These are phyloP conservation scores for Eudorcas thomsonii DNA, from an alignment of 2,113 vertebrate species.

Conservation along the genomic window DNA sequence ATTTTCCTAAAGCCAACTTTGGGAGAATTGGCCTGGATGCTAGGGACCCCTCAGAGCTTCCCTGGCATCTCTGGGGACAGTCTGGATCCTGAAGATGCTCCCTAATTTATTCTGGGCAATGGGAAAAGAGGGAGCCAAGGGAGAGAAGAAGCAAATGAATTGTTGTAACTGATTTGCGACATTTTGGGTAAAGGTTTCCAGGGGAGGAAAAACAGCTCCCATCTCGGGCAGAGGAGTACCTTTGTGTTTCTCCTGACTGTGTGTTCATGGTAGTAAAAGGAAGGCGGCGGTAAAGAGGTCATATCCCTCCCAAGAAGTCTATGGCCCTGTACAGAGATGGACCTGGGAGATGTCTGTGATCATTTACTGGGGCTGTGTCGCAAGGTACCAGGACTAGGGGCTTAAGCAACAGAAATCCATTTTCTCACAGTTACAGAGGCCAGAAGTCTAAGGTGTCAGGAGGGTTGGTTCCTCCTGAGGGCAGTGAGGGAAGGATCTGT, in stretches of 20 bases:
- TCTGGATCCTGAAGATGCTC: not conserved
- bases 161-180: not conserved
- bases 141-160: not conserved
- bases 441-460: not conserved
- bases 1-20: not conserved
- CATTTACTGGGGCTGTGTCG: not conserved
- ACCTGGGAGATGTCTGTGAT: not conserved
- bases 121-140: not conserved
- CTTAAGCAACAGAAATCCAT: not conserved
- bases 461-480: not conserved
- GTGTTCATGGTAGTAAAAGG: not conserved
- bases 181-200: not conserved
- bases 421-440: not conserved
- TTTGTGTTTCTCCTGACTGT: not conserved
- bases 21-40: not conserved
- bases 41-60: not conserved
- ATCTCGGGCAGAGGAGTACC: not conserved
- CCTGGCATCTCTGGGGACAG: not conserved
- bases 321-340: not conserved
- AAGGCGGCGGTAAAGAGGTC: not conserved
- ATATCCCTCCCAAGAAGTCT: not conserved
- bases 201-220: not conserved
- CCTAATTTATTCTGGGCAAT: not conserved
- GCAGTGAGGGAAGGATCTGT: not conserved
- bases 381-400: not conserved